phyloP scores from a whole-genome alignment of 1,140 invertebrate genomes.

The Pseudomyrmex dendroicus region DNA sequence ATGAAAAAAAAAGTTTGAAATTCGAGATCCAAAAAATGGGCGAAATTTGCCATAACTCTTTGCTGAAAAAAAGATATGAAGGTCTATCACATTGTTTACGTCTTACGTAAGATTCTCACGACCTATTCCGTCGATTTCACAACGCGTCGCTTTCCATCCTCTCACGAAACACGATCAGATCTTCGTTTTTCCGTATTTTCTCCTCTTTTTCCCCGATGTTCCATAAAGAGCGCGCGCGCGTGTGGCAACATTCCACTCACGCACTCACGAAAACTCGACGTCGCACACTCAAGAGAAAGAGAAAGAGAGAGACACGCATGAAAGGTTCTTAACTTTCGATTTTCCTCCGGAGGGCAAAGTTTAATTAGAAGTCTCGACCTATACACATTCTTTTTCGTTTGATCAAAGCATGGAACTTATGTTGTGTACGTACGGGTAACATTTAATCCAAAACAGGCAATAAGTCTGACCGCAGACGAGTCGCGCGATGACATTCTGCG shows the following conservation, averaged over 20 bases:
- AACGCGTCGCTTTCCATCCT: not conserved
- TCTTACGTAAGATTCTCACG: slow-evolving; percentile 4
- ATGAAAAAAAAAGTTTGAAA: too few relatives aligned
- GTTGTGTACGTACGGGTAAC: slow-evolving; percentile 9
- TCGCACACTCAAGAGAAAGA: not conserved
- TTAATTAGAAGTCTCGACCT: not conserved
- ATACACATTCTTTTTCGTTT: not conserved
- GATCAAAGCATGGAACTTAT: slow-evolving; percentile 7
- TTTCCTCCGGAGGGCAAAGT: not conserved
- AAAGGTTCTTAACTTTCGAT: too few relatives aligned
- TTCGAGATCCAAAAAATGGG: too few relatives aligned
- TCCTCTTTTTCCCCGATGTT: not conserved
- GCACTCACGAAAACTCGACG: slow-evolving; percentile 5
- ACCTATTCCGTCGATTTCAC: slow-evolving; percentile 17
- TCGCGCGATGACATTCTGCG: slow-evolving; percentile 49
- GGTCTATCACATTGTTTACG: too few relatives aligned
- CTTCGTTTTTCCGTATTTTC: not conserved
- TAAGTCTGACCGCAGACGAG: slow-evolving; percentile 28
- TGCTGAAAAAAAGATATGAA: too few relatives aligned
- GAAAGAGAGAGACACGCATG: too few relatives aligned
- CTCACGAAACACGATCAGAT: slow-evolving; percentile 13
- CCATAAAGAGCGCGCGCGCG: not conserved
- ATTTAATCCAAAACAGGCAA: slow-evolving; percentile 31
- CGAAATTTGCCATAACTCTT: too few relatives aligned
- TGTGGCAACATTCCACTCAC: not conserved